Base-by-base conservation (phyloP, 2,888 invertebrate species). In the Corbicula japonica region DNA sequence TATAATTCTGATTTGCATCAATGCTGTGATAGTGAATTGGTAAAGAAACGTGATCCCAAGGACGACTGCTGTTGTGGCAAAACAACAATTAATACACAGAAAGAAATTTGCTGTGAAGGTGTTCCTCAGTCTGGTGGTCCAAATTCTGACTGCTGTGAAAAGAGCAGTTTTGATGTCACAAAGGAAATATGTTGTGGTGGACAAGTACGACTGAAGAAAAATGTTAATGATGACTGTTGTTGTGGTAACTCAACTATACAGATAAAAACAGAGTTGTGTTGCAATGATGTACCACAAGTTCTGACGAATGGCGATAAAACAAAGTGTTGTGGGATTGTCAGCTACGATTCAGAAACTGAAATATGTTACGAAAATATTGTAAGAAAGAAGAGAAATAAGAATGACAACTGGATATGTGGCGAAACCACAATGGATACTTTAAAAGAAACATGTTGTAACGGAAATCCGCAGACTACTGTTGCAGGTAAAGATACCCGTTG, bases 41-140 rank as follows among this genome's bases (percentile, higher is more conserved):
- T 68, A 21, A 46, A 34, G 8, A 80, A 80, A 26, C 60, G 65
- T 18, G 60, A 70, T 34, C 46, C 70, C 32, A 56, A 66, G 12
- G 80, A 80, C 52, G 76, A 80, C 28, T 76, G 76, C 26, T 80
- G 80, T 38, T 80, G 80, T 61, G 80, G 80, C 23, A 58, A 76
- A n/a, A 80, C 76, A 30, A 72, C 80, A 30, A 50, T 76, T n/a
- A 68, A 76, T 46, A 71, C 73, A 15, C 61, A 72, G 23, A 63
- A 52, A 52, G 73, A 80, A 41, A 38, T 80, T 46, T 80, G 80
- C 32, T 80, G 80, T 68, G 73, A 62, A 58, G 80, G 80, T 28
- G 38, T 15, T 18, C 76, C 76, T 18, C 76, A 73, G 32, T 34
- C 54, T 8, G 76, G 76, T 21, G 76, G 76, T 12, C 48, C 48